phyloP scores from a whole-genome alignment of 2,888 invertebrate species.

The Rhingia rostrata region DNA sequence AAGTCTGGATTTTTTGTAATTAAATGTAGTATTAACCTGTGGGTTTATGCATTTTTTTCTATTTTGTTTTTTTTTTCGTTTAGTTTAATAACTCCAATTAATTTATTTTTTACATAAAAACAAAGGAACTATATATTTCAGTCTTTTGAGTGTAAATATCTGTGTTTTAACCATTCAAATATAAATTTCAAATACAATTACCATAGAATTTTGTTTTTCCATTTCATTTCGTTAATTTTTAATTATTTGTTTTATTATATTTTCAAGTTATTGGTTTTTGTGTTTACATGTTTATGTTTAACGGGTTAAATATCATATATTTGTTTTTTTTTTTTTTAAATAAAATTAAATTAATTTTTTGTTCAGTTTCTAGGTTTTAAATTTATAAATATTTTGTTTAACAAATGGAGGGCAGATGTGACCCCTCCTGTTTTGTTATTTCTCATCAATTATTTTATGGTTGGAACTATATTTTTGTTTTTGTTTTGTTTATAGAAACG shows the following conservation, averaged over 20 bases:
- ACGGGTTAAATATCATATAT: slow-evolving; percentile 48
- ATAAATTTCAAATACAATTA: slow-evolving; percentile 77
- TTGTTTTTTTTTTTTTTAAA: slow-evolving; percentile 35
- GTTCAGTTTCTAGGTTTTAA: slow-evolving; percentile 48
- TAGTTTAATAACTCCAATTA: slow-evolving; percentile 79
- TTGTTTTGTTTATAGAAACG: slow-evolving; percentile 40
- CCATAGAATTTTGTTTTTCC: slow-evolving; percentile 74
- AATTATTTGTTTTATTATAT: slow-evolving; percentile 11
- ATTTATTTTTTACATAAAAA: slow-evolving; percentile 83
- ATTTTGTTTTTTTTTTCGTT: slow-evolving; percentile 75
- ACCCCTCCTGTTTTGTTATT: not conserved
- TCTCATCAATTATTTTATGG: slow-evolving; percentile 39
- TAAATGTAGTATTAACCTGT: slow-evolving; percentile 68
- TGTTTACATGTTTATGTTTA: slow-evolving; percentile 29
- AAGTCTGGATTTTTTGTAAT: slow-evolving; percentile 64
- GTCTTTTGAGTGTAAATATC: slow-evolving; percentile 83
- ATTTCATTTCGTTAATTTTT: slow-evolving; percentile 47
- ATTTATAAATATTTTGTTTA: slow-evolving; percentile 8
- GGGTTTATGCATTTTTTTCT: slow-evolving; percentile 75
- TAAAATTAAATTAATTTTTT: slow-evolving; percentile 50
- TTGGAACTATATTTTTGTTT: slow-evolving; percentile 63
- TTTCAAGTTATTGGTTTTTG: slow-evolving; percentile 49
- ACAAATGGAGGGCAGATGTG: not conserved
- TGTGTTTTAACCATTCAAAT: slow-evolving; percentile 75
- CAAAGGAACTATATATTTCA: slow-evolving; percentile 84